A percentile compares a stretch with the other conserved stretches of the same genome.
Conservation (phyloP, 2,113 vertebrate species). For the Tauraco erythrolophus region DNA sequence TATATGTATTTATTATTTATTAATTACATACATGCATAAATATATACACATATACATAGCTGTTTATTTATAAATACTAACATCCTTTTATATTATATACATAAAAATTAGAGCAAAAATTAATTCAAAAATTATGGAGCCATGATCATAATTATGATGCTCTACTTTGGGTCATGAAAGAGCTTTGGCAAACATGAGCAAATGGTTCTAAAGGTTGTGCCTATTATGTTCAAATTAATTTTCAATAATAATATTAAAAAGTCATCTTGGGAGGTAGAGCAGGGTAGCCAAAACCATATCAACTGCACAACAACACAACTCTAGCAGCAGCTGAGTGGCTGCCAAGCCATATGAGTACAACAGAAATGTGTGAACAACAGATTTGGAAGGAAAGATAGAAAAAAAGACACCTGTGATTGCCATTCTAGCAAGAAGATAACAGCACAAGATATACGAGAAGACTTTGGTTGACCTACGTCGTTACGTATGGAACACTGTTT, state of each 20-base stretch:
- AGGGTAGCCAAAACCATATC: background rate
- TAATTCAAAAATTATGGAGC: background rate
- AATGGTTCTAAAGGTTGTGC: background rate
- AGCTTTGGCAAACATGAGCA: background rate
- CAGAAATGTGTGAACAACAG: conserved; percentile 44
- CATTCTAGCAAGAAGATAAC: background rate
- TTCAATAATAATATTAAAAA: conserved; percentile 20
- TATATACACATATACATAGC: background rate
- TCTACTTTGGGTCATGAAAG: background rate
- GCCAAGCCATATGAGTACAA: background rate
- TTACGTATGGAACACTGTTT: background rate
- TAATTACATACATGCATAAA: background rate
- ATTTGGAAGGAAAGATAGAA: background rate
- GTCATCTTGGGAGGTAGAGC: background rate
- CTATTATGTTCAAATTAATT: conserved; percentile 9
- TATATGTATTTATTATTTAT: too few species aligned
- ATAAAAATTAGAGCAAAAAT: background rate
- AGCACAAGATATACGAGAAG: background rate
- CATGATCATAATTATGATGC: background rate
- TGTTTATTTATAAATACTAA: background rate
- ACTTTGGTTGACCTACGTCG: background rate
- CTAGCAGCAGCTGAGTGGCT: background rate
- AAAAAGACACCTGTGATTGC: conserved; percentile 6
- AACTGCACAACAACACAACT: background rate
- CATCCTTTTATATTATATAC: background rate